Percentiles rank a stretch among this genome's conserved stretches.
These are phyloP conservation scores for Drosophila ficusphila DNA, from an alignment of 1,140 invertebrate species.

Conservation along the genomic window DNA sequence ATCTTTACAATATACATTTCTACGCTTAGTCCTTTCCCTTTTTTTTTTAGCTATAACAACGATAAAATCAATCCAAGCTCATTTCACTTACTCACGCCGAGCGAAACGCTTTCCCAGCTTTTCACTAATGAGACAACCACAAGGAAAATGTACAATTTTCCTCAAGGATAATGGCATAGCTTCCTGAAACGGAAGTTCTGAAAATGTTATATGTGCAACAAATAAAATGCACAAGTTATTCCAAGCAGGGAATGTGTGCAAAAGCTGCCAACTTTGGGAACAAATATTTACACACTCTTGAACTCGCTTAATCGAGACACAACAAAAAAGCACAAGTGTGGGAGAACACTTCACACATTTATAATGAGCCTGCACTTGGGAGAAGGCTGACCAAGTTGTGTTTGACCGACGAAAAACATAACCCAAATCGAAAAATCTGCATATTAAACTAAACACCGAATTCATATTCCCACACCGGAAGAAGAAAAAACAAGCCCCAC, in stretches of 20 bases:
- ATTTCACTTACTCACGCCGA: too few species aligned
- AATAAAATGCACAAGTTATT: slow-evolving; percentile 6
- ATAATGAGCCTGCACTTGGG: slow-evolving; percentile 63
- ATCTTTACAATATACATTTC: too few species aligned
- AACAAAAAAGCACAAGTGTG: background rate
- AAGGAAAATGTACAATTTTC: background rate
- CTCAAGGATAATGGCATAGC: slow-evolving; percentile 1
- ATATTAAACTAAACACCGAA: background rate
- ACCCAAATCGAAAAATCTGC: slow-evolving; percentile 3
- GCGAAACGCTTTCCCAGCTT: background rate
- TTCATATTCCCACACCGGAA: too few species aligned
- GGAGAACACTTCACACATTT: slow-evolving; percentile 71
- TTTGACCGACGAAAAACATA: slow-evolving; percentile 1
- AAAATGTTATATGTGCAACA: slow-evolving; percentile 7
- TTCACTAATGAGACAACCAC: slow-evolving; percentile 35
- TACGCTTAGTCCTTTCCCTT: too few species aligned
- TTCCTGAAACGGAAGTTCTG: slow-evolving; percentile 10
- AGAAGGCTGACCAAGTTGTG: slow-evolving; percentile 20
- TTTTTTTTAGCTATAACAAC: too few species aligned
- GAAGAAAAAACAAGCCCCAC: too few species aligned
- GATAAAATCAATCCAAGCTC: too few species aligned
- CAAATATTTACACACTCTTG: slow-evolving; percentile 66
- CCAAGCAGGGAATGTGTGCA: slow-evolving; percentile 38
- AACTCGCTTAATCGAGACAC: slow-evolving; percentile 22
- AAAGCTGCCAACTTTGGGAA: slow-evolving; percentile 64